Evolutionary conservation across 2,888 invertebrate species (phyloP).

Genomic region (Apamea sordens): DNA sequence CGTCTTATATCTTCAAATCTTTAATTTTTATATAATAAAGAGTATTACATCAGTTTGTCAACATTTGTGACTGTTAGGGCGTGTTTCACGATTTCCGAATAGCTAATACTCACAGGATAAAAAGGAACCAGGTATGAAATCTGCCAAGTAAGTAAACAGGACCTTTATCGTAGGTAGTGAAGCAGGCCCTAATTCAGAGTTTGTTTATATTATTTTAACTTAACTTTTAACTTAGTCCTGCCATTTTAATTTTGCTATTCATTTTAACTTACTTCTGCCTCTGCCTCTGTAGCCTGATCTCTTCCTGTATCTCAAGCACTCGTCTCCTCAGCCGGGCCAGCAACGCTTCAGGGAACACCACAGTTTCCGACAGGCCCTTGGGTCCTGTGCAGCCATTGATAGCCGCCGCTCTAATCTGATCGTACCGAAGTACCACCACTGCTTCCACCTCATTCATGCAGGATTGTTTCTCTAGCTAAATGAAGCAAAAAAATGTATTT

Average conservation of each 20-base stretch:
- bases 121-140: background rate
- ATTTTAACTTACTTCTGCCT: conserved; percentile 89
- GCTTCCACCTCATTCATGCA: conserved; percentile 94
- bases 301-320: conserved; percentile 91
- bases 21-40: background rate
- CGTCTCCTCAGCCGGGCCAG: conserved; percentile 91
- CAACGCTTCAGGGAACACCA: conserved; percentile 92
- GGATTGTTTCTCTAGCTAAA: conserved; percentile 93
- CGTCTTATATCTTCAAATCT: background rate
- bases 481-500: background rate
- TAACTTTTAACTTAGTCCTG: too few relatives aligned
- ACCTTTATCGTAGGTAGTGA: background rate
- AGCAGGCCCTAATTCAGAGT: background rate
- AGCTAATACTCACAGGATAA: background rate
- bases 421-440: conserved; percentile 92
- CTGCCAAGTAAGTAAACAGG: background rate
- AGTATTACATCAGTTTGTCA: background rate
- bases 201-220: background rate
- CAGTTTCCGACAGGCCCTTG: conserved; percentile 83
- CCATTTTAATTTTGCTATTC: background rate
- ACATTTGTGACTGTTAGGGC: background rate
- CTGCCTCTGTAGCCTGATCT: conserved; percentile 91
- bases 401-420: conserved; percentile 91
- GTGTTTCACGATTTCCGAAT: background rate
- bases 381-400: conserved; percentile 84